Conservation (phyloP, 2,113 vertebrate genomes). For the Neopipo cinnamomea region DNA sequence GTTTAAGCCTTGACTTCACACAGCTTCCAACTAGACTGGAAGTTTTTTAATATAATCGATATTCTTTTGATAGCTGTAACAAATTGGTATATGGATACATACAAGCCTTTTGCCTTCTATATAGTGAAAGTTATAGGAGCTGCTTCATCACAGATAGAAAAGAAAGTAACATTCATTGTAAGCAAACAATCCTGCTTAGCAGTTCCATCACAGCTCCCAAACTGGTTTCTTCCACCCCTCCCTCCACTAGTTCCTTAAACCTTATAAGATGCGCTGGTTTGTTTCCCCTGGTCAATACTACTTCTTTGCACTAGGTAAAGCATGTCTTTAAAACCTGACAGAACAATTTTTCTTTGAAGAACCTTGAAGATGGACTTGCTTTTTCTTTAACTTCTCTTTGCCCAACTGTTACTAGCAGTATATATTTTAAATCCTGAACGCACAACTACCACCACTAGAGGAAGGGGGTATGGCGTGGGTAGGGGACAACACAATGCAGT, state of each 20-base stretch:
- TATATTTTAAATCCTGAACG: neutral
- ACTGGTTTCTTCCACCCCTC: neutral
- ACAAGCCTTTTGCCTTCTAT: neutral
- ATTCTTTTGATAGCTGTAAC: neutral
- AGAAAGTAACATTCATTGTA: too few relatives aligned
- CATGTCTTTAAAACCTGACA: neutral
- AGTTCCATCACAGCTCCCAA: neutral
- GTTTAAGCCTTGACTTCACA: neutral
- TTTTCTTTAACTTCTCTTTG: neutral
- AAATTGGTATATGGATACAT: too few relatives aligned
- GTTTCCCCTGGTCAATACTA: neutral
- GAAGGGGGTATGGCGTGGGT: rapidly evolving
- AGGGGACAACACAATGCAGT: too few relatives aligned
- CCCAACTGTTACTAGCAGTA: too few relatives aligned
- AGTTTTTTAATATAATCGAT: neutral
- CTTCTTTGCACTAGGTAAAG: neutral
- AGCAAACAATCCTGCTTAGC: neutral
- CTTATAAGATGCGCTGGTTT: neutral
- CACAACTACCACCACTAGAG: neutral
- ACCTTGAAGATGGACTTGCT: neutral
- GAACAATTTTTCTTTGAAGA: neutral
- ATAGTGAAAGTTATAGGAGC: rapidly evolving
- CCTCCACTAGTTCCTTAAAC: neutral
- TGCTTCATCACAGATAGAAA: neutral
- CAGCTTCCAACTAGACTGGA: neutral